Base-by-base conservation (phyloP, 2,888 invertebrate genomes). In the Exocentrus adspersus region DNA sequence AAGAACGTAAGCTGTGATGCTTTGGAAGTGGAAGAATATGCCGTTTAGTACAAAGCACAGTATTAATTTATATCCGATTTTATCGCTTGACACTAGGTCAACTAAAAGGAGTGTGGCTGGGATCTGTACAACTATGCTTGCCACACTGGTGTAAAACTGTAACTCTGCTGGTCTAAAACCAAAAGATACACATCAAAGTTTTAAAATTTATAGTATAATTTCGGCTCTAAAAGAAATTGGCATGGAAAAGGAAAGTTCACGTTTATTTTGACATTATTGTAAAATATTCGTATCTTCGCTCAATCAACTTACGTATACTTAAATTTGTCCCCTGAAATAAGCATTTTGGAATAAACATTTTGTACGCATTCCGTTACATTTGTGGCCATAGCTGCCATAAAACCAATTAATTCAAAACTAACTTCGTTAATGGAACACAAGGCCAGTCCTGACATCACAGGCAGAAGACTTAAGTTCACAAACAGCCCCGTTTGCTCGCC, bases 331-430 rank as follows among this genome's bases (percentile, higher is more conserved):
- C 90, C 90, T 78, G 90, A 90, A 66, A 92, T 89, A 48, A 91
- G 83, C 87, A 91, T 88, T 82, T 92, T 92, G 1, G 91, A 91
- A 81, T 90, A 91, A 50, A 92, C 92, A 83, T 92, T 92, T 79
- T 92, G 92, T 77, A 91, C 83, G 83, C 92, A 92, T 82, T 92
- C 92, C 14, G 91, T 90, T 57, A 92, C 81, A 81, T 92, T 92
- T n/a, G 92, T 92, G 16, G 89, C 88, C 85, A 92, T 86, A 2
- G 92, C 91, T 17, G 91, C 90, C 28, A 89, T 77, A 78, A 92
- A 92, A 32, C 92, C 92, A 67, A 86, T 83, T 19, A 89, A 80
- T 80, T 91, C 89, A 79, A 92, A 92, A 80, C 90, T 91, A 43
- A 92, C 84, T 83, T 92, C 92, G 79, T 90, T 91, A n/a, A 88